Evolutionary conservation across 2,888 invertebrate species (phyloP), one percentile per base, ranked within the genome.

Genomic region (Chrysina gloriosa): DNA sequence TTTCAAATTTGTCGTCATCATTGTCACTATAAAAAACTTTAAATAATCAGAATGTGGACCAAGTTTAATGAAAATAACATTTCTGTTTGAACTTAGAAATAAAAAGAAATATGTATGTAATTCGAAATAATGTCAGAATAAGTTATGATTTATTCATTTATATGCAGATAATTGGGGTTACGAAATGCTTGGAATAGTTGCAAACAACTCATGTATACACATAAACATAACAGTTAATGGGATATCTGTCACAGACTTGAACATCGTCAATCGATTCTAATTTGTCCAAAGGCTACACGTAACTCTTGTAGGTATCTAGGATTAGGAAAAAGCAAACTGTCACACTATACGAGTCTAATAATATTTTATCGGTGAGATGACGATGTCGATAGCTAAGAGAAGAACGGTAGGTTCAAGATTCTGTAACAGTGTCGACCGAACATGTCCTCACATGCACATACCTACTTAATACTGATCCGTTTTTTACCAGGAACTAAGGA

Each of bases 401-500:
- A 14, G 52, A 52, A 27, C 52, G 52, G 52, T 52, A 52, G 52
- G 16, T 52, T 52, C 52, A 29, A 52, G 52, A 52, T 52, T 52
- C 52, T 52, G 52, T 52, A 52, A 52, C 52, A 52, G 52, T 52
- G 52, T 52, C 14, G 29, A 27, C 52, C 52, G 19, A 29, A 52
- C 52, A 52, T 42, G 14, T 42, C 42, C 14, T 19, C 19, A 42
- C 42, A 42, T 42, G 14, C 42, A 42, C 42, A 42, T 42, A 19
- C 42, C 36, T 36, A 36, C 7, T 36, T 36, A 14, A 4, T 11
- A 11, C 36, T 36, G 21, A 5, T 56, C 56, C 56, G 56, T 56
- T 56, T 56, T 56, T 56, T 56, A 56, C 56, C 39, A 56, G 56
- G 56, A 56, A 56, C 56, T 56, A 14, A 31, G 23, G 27, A 56